These are phyloP conservation scores for Leptestheria dahalacensis DNA, from an alignment of 1,140 invertebrate species.

Conservation along the genomic window DNA sequence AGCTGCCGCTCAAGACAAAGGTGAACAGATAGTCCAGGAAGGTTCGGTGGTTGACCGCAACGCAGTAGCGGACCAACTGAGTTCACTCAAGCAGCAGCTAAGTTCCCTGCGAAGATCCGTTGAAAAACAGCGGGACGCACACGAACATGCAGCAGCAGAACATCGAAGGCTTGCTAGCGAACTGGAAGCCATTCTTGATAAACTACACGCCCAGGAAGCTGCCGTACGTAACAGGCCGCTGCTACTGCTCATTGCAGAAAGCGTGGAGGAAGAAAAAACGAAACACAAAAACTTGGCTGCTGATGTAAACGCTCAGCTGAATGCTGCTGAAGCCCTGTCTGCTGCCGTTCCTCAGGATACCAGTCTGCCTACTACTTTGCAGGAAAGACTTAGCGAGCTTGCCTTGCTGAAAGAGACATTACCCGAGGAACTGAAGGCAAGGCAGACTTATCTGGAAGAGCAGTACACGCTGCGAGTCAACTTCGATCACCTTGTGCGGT, in stretches of 20 bases:
- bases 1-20: constrained; percentile 73
- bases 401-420: constrained; percentile 55
- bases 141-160: constrained; percentile 71
- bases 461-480: constrained; percentile 53
- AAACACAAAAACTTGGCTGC: constrained; percentile 55
- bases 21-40: constrained; percentile 75
- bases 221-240: constrained; percentile 64
- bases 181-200: constrained; percentile 62
- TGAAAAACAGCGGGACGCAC: constrained; percentile 67
- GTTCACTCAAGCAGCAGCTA: constrained; percentile 69
- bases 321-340: constrained; percentile 36
- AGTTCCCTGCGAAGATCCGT: constrained; percentile 60
- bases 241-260: constrained; percentile 55
- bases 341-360: constrained; percentile 23
- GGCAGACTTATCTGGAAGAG: constrained; percentile 56
- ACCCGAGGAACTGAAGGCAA: constrained; percentile 59
- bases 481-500: constrained; percentile 30
- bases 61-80: constrained; percentile 68
- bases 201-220: constrained; percentile 69
- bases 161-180: constrained; percentile 64
- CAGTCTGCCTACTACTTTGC: constrained; percentile 54
- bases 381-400: constrained; percentile 68
- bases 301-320: constrained; percentile 52
- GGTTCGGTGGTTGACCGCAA: constrained; percentile 71
- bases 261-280: constrained; percentile 61